Base-by-base conservation (phyloP, 2,113 vertebrate genomes). In the Hemiprocne comata region DNA sequence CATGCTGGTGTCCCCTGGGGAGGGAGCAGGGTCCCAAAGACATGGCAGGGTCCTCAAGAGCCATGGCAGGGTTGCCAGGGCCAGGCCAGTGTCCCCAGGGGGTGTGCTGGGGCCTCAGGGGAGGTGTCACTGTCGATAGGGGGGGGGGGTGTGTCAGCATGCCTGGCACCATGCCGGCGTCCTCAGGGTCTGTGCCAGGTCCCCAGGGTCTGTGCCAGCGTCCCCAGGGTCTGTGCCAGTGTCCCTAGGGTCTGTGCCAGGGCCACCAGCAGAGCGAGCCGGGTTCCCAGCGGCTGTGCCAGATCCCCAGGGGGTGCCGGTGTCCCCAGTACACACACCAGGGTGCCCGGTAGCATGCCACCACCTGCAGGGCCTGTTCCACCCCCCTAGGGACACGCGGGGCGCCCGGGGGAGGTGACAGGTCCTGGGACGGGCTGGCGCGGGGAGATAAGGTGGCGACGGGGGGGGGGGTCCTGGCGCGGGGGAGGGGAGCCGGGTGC, bases 401-500 rank as follows among this genome's bases (percentile, higher is more conserved):
- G 53, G 57, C 38, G 40, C 40, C 40, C 40, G 40, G 40, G 50
- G 66, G n/a, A n/a, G n/a, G n/a, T 4, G 58, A 40, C 66, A 24
- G 50, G 40, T 57, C 29, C 66, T 3, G 38, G 48, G 24, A n/a
- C 3, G 2, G 57, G 54, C 64, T 58, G 67, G 33, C 2, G 19
- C 0, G 0, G 23, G 21, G 11, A 12, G 72, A 31, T n/a, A 91
- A 73, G 73, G 90, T 6, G 19, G 17, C 8, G 0, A 11, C 3
- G n/a, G n/a, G n/a, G n/a, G 20, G 44, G 44, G 55, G 25, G 14
- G 24, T 29, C 19, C 19, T 1, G 1, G 40, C 2, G 33, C 6
- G 2, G 12, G 1, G 28, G 21, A 7, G 2, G 12, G 1, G 28
- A 16, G 36, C 50, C 0, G 1, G 51, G 11, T 0, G 0, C 62